Base-by-base conservation (phyloP, 2,797 vertebrate genomes). In the Xenops minutus region DNA sequence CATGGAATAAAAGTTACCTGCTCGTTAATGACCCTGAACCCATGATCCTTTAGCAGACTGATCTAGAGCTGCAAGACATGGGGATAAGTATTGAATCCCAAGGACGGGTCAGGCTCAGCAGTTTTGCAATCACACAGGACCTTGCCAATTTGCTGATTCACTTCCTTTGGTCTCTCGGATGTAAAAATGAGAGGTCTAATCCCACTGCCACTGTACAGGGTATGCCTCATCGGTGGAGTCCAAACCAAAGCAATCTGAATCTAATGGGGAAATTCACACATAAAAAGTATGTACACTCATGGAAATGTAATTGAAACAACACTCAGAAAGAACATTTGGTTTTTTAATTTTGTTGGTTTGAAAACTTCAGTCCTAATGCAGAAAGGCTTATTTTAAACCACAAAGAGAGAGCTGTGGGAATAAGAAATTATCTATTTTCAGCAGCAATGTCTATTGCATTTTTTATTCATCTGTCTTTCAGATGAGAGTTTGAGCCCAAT, bases 391-490 rank as follows among this genome's bases (percentile, higher is more conserved):
- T 91, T 96, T 96, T 87, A 94, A 96, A 91, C 91, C 91, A 92
- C 89, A 89, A 73, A 90, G 73, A 81, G 46, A 64, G 66, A 44
- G 29, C 66, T 89, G 51, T 63, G 76, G 69, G 64, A 89, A 89
- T 93, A 83, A 75, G 66, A 84, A 94, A 89, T 93, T 74, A 83
- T 88, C 92, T 96, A 66, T 92, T 94, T 96, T 94, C 91, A 96
- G 87, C 81, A 83, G 55, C 48, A 66, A 59, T 88, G 73, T 41
- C 58, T 93, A 13, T 67, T 88, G 51, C 51, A 86, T 76, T 95
- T 94, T 95, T 93, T 78, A 90, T 91, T 95, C 92, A 94, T 89
- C 69, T 94, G 89, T 82, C 66, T 88, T 89, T 96, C 87, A 96
- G 79, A 94, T 90, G 93, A 93, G 74, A 49, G 51, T 73, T 92